phyloP scores from a whole-genome alignment of 1,140 invertebrate species.

The Lanistes nyassanus region DNA sequence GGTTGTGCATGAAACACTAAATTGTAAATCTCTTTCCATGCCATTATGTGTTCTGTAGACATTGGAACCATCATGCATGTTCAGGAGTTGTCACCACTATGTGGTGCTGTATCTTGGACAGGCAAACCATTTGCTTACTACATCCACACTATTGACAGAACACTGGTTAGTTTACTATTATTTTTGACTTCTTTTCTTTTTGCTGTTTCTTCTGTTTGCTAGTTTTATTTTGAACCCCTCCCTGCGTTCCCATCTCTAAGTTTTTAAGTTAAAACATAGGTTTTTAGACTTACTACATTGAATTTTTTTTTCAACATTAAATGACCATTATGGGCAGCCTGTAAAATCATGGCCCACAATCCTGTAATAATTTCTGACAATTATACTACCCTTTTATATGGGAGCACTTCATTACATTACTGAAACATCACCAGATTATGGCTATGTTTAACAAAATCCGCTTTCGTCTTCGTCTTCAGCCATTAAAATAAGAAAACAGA shows the following conservation, averaged over 20 bases:
- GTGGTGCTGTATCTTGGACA: constrained; percentile 97
- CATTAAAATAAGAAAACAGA: no score
- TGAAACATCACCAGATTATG: no score
- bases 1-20: no score
- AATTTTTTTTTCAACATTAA: constrained; percentile 3
- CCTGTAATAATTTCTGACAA: no score
- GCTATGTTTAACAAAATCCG: no score
- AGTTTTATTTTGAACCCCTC: not conserved
- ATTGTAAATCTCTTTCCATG: no score
- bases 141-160: constrained; percentile 90
- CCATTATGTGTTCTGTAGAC: constrained; percentile 74
- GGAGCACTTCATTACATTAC: no score
- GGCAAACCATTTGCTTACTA: constrained; percentile 98
- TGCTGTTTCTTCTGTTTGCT: not conserved
- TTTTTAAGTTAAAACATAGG: not conserved
- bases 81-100: constrained; percentile 91
- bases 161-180: constrained; percentile 54
- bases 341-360: no score
- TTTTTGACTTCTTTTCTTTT: no score
- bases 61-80: constrained; percentile 99
- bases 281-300: not conserved
- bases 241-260: not conserved
- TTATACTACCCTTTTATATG: no score
- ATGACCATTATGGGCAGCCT: no score
- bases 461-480: no score